Conservation (phyloP, 2,797 vertebrate species). For the Typhlichthys subterraneus region DNA sequence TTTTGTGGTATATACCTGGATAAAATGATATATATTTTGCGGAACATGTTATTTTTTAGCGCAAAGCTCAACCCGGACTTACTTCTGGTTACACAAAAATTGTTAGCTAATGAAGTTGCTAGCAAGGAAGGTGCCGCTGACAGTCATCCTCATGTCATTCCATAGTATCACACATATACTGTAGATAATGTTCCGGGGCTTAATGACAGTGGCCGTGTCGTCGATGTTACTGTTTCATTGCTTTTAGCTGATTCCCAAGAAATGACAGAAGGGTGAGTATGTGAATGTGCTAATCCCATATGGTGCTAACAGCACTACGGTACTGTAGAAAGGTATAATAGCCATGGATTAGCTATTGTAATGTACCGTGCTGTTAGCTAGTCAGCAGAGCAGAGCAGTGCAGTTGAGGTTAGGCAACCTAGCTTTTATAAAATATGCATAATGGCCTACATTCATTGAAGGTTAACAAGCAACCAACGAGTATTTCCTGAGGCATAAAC, state of each 20-base stretch:
- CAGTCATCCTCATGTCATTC: slow-evolving; percentile 10
- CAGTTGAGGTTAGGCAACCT: too few species aligned
- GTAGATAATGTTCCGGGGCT: neutral
- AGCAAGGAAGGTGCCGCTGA: slow-evolving; percentile 42
- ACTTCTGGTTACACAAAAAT: slow-evolving; percentile 16
- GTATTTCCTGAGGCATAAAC: too few species aligned
- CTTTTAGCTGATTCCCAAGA: slow-evolving; percentile 32
- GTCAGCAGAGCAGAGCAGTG: too few species aligned
- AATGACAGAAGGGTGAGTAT: slow-evolving; percentile 73
- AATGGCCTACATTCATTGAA: too few species aligned
- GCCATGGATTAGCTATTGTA: slow-evolving; percentile 2
- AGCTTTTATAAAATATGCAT: too few species aligned
- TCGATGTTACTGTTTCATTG: neutral
- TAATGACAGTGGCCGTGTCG: slow-evolving; percentile 27
- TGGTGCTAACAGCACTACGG: slow-evolving; percentile 23
- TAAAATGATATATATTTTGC: neutral
- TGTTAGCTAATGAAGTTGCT: slow-evolving; percentile 48
- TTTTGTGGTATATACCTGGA: too few species aligned
- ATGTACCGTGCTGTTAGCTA: neutral
- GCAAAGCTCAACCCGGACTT: slow-evolving; percentile 41
- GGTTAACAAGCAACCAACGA: too few species aligned
- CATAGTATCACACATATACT: neutral
- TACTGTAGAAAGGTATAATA: slow-evolving; percentile 3
- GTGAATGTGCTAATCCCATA: slow-evolving; percentile 6
- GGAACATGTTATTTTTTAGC: slow-evolving; percentile 32